Percentiles rank a stretch among this genome's conserved stretches.
Evolutionary conservation across 2,113 vertebrate genomes (phyloP).

Genomic region (Pampusana beccarii): DNA sequence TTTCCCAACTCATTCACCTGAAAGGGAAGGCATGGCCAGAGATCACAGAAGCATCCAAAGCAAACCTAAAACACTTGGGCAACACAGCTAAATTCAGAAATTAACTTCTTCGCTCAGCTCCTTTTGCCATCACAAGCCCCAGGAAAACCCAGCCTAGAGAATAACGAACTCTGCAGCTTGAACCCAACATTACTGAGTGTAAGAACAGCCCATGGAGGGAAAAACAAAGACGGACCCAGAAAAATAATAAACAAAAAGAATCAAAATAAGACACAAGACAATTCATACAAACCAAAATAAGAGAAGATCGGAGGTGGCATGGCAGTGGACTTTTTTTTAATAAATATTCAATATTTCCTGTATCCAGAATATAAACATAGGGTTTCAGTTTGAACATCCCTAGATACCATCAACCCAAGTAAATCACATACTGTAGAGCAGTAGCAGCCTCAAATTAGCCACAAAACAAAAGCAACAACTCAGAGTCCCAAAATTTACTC

Average conservation of each 20-base stretch:
- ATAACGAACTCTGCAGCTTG: neutral
- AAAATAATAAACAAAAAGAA: neutral
- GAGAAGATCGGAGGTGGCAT: neutral
- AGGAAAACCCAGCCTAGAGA: neutral
- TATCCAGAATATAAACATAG: neutral
- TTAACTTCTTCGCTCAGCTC: neutral
- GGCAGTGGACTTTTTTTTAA: neutral
- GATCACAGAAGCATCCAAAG: neutral
- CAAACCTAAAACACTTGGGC: neutral
- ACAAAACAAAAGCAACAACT: neutral
- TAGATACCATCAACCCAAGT: neutral
- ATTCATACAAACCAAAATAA: neutral
- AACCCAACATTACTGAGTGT: rapidly evolving
- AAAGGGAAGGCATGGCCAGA: neutral
- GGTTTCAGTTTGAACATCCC: neutral
- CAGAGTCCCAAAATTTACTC: neutral
- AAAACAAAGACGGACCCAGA: neutral
- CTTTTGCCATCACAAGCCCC: neutral
- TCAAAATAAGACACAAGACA: neutral
- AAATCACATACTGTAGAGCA: neutral
- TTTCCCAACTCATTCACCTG: neutral
- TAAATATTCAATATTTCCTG: neutral
- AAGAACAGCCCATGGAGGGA: neutral
- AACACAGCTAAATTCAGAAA: neutral
- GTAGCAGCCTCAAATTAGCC: neutral